Base-by-base conservation (phyloP, 2,888 invertebrate genomes). In the Mimachlamys varia region DNA sequence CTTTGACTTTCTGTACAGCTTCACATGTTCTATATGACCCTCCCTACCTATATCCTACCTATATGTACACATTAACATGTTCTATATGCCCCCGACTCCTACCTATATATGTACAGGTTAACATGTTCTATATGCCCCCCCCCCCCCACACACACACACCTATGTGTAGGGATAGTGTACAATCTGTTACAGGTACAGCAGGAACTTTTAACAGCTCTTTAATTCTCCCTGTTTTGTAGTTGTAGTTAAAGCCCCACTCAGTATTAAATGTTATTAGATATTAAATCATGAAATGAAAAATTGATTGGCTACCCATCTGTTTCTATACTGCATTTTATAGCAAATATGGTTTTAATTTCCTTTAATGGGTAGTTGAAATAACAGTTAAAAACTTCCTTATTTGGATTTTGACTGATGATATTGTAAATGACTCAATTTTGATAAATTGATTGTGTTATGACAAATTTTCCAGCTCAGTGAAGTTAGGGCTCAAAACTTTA, bases 111-210 rank as follows among this genome's bases (percentile, higher is more conserved):
- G 19, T 13, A 17, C 53, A 5, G n/a, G 17, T 3, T 22, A 62
- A 10, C 22, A 22, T 19, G n/a, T n/a, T n/a, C 44, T 44, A 44
- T 44, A 44, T 5, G 44, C 3, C 7, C 7, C 44, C 44, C 44
- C 44, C 44, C 7, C n/a, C n/a, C n/a, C n/a, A n/a, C n/a, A n/a
- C n/a, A n/a, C n/a, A n/a, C n/a, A n/a, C n/a, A n/a, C n/a, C n/a
- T n/a, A n/a, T n/a, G n/a, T n/a, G n/a, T n/a, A n/a, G n/a, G n/a
- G n/a, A 44, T 44, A 44, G n/a, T n/a, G 17, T 19, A 62, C 62
- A 62, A 22, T 62, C 62, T 62, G 62, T 62, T 62, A 62, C 62
- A 62, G 22, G 17, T n/a, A 62, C 62, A n/a, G n/a, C n/a, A n/a
- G n/a, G n/a, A 22, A 22, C 22, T 22, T n/a, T 62, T 22, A 62